phyloP scores from a whole-genome alignment of 2,113 vertebrate genomes.

The Myxocyprinus asiaticus region DNA sequence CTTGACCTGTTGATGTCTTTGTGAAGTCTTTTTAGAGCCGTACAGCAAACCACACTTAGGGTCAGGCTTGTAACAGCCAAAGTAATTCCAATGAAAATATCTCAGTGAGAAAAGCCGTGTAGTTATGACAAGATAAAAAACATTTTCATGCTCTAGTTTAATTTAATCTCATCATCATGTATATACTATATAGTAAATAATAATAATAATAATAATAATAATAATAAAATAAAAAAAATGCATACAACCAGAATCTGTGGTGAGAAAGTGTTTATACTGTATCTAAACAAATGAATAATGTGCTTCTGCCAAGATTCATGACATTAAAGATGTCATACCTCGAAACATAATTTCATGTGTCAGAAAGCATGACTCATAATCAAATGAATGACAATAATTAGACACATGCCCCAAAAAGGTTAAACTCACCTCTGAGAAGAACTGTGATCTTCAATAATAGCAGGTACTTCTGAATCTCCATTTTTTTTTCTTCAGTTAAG shows the following conservation, averaged over 20 bases:
- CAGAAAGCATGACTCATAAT: no score
- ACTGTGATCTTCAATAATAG: slow-evolving; percentile 66
- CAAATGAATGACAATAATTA: no score
- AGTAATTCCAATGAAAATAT: slow-evolving; percentile 1
- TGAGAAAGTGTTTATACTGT: no score
- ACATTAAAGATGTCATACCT: no score
- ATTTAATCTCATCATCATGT: background rate
- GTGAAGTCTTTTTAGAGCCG: background rate
- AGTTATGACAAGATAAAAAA: background rate
- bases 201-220: no score
- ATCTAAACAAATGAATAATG: background rate
- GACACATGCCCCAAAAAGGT: background rate
- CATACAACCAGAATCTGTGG: background rate
- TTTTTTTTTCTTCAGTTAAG: slow-evolving; percentile 53
- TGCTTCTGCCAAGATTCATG: background rate
- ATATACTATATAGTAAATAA: background rate
- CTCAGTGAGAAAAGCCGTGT: background rate
- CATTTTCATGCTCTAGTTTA: background rate
- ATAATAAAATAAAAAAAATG: no score
- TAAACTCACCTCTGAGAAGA: slow-evolving; percentile 71
- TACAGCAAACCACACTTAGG: slow-evolving; percentile 7
- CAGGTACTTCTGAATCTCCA: slow-evolving; percentile 71
- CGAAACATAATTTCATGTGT: no score
- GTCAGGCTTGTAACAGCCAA: slow-evolving; percentile 13
- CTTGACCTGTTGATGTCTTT: background rate